Base-by-base conservation (phyloP, 1,140 invertebrate genomes). In the Megalopta genalis region DNA sequence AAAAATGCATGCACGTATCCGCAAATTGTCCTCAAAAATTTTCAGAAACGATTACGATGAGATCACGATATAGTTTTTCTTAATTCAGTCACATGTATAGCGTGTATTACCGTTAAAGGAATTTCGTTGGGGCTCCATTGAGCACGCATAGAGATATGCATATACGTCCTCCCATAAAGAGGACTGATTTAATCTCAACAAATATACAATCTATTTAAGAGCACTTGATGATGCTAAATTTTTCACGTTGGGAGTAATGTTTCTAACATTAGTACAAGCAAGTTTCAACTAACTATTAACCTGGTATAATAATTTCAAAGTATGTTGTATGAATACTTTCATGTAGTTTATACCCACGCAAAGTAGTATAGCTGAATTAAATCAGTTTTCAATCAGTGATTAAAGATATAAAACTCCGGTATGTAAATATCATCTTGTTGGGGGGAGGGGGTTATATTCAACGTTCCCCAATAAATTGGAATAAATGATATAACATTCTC, bases 141-240 rank as follows among this genome's bases (percentile, higher is more conserved):
- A 10, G 21, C 27, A 16, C 25, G 42, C 21, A 18, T 16, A 16
- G 2, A 25, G 39, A 63, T n/a, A n/a, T n/a, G n/a, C n/a, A n/a
- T n/a, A n/a, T n/a, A n/a, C n/a, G n/a, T n/a, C n/a, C n/a, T n/a
- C n/a, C n/a, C n/a, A n/a, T 49, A 9, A 3, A 18, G 21, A 46
- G 39, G 14, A 60, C 32, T 27, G 18, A 77, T 7, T 21, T 77
- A 62, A 27, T 16, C 62, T 77, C 12, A 8, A 12, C 46, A 37
- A 52, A 77, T 70, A 77, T 16, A 60, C 9, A 46, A 46, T 46
- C 42, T 14, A 10, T 46, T 46, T 12, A 46, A 46, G 12, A 64
- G 32, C 23, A 74, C 46, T n/a, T 69, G 21, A 49, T 70, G 39
- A 52, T 39, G 25, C 12, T n/a, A 42, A 42, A 70, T 60, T 60